Percentiles rank a stretch among this genome's conserved stretches.
Conservation (phyloP, 2,113 vertebrate species). For the Phylloscopus trochiloides region DNA sequence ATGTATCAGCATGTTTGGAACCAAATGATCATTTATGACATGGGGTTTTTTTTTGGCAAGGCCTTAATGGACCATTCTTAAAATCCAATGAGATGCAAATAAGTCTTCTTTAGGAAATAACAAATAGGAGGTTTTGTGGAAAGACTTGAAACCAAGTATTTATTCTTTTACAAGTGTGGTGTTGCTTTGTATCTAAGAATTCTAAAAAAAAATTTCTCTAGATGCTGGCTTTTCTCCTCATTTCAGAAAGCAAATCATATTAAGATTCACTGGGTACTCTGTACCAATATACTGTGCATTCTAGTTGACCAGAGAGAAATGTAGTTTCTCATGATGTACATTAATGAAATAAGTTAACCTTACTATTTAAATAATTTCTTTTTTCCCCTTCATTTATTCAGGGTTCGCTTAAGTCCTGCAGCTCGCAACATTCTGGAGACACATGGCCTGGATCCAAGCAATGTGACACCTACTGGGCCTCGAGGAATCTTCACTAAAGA, state of each 20-base stretch:
- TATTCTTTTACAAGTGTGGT: not conserved
- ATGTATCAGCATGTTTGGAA: not conserved
- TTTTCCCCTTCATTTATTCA: slow-evolving; percentile 47
- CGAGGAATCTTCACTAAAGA: slow-evolving; percentile 94
- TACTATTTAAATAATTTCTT: not conserved
- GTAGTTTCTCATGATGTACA: not conserved
- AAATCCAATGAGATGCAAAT: not conserved
- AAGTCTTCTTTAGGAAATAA: not conserved
- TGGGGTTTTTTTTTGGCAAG: not conserved
- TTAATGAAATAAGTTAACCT: not conserved
- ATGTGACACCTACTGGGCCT: slow-evolving; percentile 82
- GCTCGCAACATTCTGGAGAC: slow-evolving; percentile 91
- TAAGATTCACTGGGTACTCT: not conserved
- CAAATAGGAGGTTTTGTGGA: not conserved
- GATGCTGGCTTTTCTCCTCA: not conserved
- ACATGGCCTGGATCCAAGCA: slow-evolving; percentile 80
- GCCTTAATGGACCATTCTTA: not conserved
- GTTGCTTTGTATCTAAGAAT: not conserved
- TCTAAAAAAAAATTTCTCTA: not conserved
- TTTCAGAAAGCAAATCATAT: not conserved
- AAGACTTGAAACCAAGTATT: not conserved
- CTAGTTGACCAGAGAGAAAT: not conserved
- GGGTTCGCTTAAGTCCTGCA: slow-evolving; percentile 91
- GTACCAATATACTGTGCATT: not conserved
- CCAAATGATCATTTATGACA: not conserved